Evolutionary conservation across 2,888 invertebrate species (phyloP).

Genomic region (Chaetogeoica ovagalla): DNA sequence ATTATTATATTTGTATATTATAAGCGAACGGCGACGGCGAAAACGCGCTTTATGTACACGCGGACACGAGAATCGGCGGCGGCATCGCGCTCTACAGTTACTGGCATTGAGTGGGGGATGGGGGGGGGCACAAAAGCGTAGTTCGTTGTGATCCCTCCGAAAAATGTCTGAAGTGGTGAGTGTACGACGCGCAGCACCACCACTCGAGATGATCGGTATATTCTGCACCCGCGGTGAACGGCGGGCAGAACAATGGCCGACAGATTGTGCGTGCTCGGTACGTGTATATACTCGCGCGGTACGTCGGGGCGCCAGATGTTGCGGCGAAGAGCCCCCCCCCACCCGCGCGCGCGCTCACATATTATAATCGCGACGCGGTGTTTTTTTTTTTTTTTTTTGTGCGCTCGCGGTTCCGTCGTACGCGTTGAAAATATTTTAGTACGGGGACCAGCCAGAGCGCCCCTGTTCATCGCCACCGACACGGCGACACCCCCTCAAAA

Average conservation of each 20-base stretch:
- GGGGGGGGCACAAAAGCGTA: slow-evolving; percentile 45
- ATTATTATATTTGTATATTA: background rate
- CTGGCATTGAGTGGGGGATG: background rate
- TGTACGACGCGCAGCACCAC: slow-evolving; percentile 7
- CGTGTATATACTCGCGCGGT: slow-evolving; percentile 15
- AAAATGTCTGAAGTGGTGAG: slow-evolving; percentile 52
- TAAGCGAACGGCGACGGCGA: background rate
- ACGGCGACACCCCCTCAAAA: slow-evolving; percentile 6
- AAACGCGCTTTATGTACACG: background rate
- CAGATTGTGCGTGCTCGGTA: slow-evolving; percentile 37
- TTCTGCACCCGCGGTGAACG: slow-evolving; percentile 14
- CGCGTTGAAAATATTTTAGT: background rate
- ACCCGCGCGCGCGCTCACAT: background rate
- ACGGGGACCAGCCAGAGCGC: slow-evolving; percentile 4
- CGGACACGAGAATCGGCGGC: background rate
- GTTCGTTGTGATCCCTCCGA: slow-evolving; percentile 51
- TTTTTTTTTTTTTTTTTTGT: slow-evolving; percentile 26
- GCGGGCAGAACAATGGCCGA: slow-evolving; percentile 49
- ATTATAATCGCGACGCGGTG: slow-evolving; percentile 19
- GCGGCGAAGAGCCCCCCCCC: slow-evolving; percentile 39
- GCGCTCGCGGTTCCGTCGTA: background rate
- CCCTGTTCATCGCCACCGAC: background rate
- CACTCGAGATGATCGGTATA: slow-evolving; percentile 50
- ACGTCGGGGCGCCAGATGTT: slow-evolving; percentile 51
- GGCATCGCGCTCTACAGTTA: background rate